phyloP scores from a whole-genome alignment of 2,888 invertebrate genomes.

The Megastigmus dorsalis region DNA sequence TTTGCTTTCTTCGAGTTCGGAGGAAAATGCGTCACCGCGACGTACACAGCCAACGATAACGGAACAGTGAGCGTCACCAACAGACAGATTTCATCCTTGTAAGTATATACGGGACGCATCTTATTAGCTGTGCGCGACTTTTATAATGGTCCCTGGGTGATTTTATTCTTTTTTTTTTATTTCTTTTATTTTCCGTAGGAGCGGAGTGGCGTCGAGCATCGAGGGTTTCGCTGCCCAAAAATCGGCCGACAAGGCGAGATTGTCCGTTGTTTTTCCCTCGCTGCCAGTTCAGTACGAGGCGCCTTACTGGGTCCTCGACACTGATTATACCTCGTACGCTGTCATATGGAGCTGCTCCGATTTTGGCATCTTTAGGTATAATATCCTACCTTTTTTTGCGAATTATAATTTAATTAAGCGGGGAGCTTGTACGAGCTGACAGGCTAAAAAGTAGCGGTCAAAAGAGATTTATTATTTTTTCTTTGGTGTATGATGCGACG shows the following conservation, averaged over 20 bases:
- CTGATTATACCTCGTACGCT: conserved; percentile 79
- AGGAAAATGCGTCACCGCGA: conserved; percentile 84
- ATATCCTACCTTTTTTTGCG: too few relatives aligned
- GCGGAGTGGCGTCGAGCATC: conserved; percentile 77
- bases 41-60: conserved; percentile 77
- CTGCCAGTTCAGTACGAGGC: conserved; percentile 77
- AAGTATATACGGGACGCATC: conserved; percentile 61
- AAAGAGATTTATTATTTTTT: too few relatives aligned
- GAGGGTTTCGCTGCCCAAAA: conserved; percentile 77
- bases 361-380: conserved; percentile 76
- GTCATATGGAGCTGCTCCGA: conserved; percentile 80
- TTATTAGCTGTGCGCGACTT: not conserved
- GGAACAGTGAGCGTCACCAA: conserved; percentile 74
- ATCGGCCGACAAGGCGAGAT: conserved; percentile 78
- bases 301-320: conserved; percentile 80
- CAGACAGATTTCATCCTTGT: conserved; percentile 74
- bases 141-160: not conserved
- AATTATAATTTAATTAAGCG: too few relatives aligned
- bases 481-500: too few relatives aligned
- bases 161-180: not conserved
- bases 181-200: conserved; percentile 70
- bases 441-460: too few relatives aligned
- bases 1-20: conserved; percentile 85
- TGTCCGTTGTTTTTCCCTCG: conserved; percentile 79
- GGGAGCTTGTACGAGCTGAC: too few relatives aligned